phyloP scores from a whole-genome alignment of 64 coral and sea anemone genomes.

The Acropora yongei region DNA sequence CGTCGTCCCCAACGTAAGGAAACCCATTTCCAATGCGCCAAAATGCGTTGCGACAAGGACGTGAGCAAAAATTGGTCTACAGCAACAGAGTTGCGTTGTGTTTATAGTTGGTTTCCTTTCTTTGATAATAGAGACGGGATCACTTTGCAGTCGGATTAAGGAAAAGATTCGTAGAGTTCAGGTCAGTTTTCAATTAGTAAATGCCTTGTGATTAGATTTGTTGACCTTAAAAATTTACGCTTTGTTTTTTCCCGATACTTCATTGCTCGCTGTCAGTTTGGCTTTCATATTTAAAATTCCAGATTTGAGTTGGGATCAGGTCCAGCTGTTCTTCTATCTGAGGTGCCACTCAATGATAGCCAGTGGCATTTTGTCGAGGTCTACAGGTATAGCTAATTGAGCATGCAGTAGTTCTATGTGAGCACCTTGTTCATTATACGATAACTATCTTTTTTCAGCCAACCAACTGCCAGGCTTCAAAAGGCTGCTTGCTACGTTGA shows the following conservation, averaged over 20 bases:
- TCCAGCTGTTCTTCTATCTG: conserved; percentile 42
- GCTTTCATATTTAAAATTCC: neutral
- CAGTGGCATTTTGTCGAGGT: conserved; percentile 67
- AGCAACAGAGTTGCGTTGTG: neutral
- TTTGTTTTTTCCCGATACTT: neutral
- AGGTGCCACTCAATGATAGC: conserved; percentile 43
- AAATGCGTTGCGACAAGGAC: too few relatives aligned
- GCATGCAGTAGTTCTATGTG: neutral
- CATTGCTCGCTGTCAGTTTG: neutral
- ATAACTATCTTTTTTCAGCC: too few relatives aligned
- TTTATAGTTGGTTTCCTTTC: neutral
- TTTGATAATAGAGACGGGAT: conserved; percentile 37
- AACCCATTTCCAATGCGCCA: too few relatives aligned
- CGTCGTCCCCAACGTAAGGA: too few relatives aligned
- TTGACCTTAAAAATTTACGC: neutral
- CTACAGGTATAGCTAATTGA: conserved; percentile 39
- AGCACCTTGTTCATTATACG: neutral
- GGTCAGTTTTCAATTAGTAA: conserved; percentile 1
- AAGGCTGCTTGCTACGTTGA: too few relatives aligned
- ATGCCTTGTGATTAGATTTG: neutral
- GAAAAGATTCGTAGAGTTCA: conserved; percentile 50
- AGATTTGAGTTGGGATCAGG: conserved; percentile 67
- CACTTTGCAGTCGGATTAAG: conserved; percentile 49
- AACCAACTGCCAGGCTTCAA: too few relatives aligned
- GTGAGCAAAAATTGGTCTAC: neutral